Percentiles rank a stretch among this genome's conserved stretches.
phyloP scores from a whole-genome alignment of 1,140 invertebrate genomes.

The Trichonephila inaurata region DNA sequence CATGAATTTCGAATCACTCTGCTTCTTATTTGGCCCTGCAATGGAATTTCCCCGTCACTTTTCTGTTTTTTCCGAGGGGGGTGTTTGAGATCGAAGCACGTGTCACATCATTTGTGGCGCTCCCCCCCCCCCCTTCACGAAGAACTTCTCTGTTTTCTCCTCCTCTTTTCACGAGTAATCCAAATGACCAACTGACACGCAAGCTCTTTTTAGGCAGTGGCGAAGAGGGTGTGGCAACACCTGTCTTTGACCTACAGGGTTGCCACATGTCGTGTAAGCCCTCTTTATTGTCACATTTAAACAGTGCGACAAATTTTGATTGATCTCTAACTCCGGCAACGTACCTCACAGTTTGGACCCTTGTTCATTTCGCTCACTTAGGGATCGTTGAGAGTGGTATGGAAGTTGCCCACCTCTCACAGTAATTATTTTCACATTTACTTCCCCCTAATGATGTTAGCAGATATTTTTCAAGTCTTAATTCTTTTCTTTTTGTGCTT shows the following conservation, averaged over 20 bases:
- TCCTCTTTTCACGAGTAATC: conserved; percentile 43
- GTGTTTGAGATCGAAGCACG: neutral
- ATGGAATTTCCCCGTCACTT: neutral
- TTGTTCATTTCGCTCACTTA: conserved; percentile 12
- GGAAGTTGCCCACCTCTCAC: neutral
- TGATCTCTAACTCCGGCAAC: conserved; percentile 30
- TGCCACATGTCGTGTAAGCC: conserved; percentile 67
- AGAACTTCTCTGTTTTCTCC: conserved; percentile 33
- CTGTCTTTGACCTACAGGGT: conserved; percentile 60
- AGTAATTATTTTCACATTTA: conserved; percentile 75
- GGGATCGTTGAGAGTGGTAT: conserved; percentile 6
- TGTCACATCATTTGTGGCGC: conserved; percentile 56
- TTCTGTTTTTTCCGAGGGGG: neutral
- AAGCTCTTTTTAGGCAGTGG: neutral
- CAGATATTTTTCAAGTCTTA: conserved; percentile 62
- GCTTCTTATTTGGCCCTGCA: neutral
- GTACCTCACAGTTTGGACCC: neutral
- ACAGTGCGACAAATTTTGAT: conserved; percentile 76
- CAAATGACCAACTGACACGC: conserved; percentile 69
- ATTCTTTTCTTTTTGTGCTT: conserved; percentile 1
- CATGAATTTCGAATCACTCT: neutral
- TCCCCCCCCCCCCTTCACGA: neutral
- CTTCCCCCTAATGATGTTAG: conserved; percentile 66
- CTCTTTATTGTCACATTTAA: conserved; percentile 72
- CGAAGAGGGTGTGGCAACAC: conserved; percentile 55